Evolutionary conservation across 2,888 invertebrate genomes (phyloP), one percentile per base, ranked within the genome.

Genomic region (Heliconius ethilla): DNA sequence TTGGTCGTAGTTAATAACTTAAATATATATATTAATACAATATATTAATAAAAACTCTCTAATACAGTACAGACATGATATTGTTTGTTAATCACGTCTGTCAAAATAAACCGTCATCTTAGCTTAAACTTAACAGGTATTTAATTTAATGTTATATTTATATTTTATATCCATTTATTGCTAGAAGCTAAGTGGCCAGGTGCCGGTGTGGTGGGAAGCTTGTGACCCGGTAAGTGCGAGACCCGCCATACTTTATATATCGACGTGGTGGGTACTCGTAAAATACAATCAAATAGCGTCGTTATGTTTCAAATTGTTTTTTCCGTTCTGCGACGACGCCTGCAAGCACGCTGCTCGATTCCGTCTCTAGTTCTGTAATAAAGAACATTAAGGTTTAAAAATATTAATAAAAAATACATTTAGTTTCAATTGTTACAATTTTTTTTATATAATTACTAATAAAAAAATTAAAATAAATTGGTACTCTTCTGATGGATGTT

Each of bases 321-420:
- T 96, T 96, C 88, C 96, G 95, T 92, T 96, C 96, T 87, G 96
- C 96, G 92, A 96, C 97, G 95, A 96, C 95, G 90, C 97, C 97
- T 90, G 94, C 95, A 86, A 95, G 95, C 84, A 81, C 89, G 89
- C 75, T 88, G 89, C 94, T 92, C 81, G 93, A 92, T 82, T 90
- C 86, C 77, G 86, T 79, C 82, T 86, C 92, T 85, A 92, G 85
- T 94, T 95, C 93, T 95, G 94, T 62, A 83, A 83, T 84, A 75
- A 59, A 9, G 59, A n/a, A 59, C 2, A 55, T 59, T n/a, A 51
- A 18, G 7, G 7, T 18, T 51, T 18, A 51, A 18, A 7, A 51
- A 51, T 22, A 22, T 22, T 51, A 51, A 18, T 22, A 51, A 51
- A 51, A 51, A 51, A 18, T 18, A 51, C 5, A 2, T 51, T 45